These are phyloP conservation scores for Euura lappo DNA, from an alignment of 1,140 invertebrate genomes.

Conservation along the genomic window DNA sequence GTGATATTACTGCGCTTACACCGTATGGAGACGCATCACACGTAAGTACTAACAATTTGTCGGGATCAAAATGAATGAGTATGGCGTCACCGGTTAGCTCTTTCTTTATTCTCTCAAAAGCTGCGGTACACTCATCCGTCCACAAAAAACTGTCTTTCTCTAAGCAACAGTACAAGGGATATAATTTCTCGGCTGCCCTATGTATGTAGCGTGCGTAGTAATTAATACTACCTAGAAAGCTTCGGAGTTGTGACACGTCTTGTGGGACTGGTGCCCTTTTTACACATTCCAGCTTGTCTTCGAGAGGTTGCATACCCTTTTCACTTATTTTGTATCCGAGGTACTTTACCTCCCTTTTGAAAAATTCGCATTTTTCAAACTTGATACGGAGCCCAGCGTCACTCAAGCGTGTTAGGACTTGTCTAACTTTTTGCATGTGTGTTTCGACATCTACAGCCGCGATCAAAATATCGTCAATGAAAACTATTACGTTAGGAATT, in stretches of 20 bases:
- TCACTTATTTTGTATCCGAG: constrained; percentile 36
- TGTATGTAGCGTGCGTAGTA: constrained; percentile 46
- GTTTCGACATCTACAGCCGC: constrained; percentile 14
- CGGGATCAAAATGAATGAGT: constrained; percentile 40
- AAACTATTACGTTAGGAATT: constrained; percentile 23
- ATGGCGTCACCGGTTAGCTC: constrained; percentile 41
- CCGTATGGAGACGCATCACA: no score
- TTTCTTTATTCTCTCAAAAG: constrained; percentile 40
- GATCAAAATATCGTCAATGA: constrained; percentile 33
- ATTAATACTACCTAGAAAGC: constrained; percentile 37
- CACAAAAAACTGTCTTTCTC: constrained; percentile 37
- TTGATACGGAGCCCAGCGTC: constrained; percentile 10
- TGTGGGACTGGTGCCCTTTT: background rate
- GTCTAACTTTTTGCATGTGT: constrained; percentile 8
- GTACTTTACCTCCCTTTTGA: constrained; percentile 36
- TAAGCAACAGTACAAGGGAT: constrained; percentile 36
- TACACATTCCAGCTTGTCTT: background rate
- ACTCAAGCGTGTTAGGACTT: background rate
- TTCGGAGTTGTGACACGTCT: constrained; percentile 31
- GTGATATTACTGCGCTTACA: no score
- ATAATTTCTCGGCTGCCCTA: constrained; percentile 36
- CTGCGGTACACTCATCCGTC: constrained; percentile 29
- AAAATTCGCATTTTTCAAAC: constrained; percentile 37
- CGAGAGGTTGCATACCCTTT: constrained; percentile 32
- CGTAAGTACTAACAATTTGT: constrained; percentile 9